phyloP scores from a whole-genome alignment of 1,140 invertebrate species.

The Chironomus tepperi region DNA sequence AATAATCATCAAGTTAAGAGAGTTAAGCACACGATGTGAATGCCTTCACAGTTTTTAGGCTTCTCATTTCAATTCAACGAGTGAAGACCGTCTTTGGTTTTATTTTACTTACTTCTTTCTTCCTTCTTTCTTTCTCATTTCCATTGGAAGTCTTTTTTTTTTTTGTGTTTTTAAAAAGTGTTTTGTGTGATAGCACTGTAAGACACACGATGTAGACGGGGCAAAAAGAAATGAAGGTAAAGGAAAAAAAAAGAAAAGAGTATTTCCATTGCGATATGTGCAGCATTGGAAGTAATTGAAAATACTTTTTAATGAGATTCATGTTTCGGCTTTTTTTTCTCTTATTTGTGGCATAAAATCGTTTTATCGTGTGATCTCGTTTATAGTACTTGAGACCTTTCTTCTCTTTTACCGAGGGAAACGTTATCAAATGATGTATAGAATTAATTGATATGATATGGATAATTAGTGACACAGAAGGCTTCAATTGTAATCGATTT shows the following conservation, averaged over 20 bases:
- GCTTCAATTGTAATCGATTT: too few species aligned
- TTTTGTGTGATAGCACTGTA: background rate
- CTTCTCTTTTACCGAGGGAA: background rate
- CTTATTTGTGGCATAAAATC: background rate
- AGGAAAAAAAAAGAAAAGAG: background rate
- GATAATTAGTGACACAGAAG: too few species aligned
- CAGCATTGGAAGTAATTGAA: conserved; percentile 23
- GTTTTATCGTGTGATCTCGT: conserved; percentile 7
- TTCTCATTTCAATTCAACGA: conserved; percentile 9
- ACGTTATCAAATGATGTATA: background rate
- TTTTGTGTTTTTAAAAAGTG: background rate
- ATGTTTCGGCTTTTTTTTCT: background rate
- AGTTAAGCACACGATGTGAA: conserved; percentile 2
- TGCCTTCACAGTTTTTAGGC: conserved; percentile 4
- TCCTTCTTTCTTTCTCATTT: background rate
- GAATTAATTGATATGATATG: too few species aligned
- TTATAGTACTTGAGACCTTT: conserved; percentile 8
- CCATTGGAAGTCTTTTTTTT: background rate
- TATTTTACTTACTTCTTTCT: background rate
- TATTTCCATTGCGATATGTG: background rate
- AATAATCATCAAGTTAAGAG: too few species aligned
- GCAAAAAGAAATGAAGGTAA: background rate
- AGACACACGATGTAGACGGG: background rate
- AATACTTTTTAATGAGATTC: background rate
- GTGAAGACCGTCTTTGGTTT: background rate